A percentile compares a stretch with the other conserved stretches of the same genome.
Evolutionary conservation across 1,140 invertebrate species (phyloP).

Genomic region (Ptiloglossa arizonensis): DNA sequence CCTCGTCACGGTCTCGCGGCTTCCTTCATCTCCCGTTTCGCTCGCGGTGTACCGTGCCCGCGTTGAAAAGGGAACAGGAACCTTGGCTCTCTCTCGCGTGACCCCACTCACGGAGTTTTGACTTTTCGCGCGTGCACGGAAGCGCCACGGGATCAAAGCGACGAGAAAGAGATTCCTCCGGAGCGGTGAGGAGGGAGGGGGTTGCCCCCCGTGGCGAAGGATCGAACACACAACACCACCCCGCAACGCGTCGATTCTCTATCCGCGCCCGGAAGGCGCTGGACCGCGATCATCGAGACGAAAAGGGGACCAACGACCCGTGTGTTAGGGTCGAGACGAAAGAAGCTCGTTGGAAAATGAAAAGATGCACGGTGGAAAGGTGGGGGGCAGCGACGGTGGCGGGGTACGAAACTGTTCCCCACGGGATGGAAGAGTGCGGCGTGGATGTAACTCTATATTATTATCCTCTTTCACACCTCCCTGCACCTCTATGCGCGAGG

Average conservation of each 20-base stretch:
- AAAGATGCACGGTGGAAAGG: too few species aligned
- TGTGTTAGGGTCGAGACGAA: background rate
- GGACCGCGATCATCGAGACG: too few species aligned
- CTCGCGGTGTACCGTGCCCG: too few species aligned
- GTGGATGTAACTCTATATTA: constrained; percentile 83
- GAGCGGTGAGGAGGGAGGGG: too few species aligned
- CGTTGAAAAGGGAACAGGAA: constrained; percentile 3
- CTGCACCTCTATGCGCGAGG: constrained; percentile 73
- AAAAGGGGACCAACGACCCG: constrained; percentile 8
- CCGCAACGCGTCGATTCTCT: background rate
- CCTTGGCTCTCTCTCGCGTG: constrained; percentile 10
- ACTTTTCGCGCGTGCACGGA: constrained; percentile 74
- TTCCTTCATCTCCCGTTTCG: constrained; percentile 47
- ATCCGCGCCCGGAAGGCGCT: constrained; percentile 56
- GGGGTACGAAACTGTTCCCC: constrained; percentile 73
- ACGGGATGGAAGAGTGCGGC: too few species aligned
- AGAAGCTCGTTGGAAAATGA: too few species aligned
- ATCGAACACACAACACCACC: background rate
- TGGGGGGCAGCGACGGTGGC: constrained; percentile 47
- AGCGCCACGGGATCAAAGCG: constrained; percentile 51
- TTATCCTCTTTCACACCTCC: constrained; percentile 82
- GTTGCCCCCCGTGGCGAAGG: constrained; percentile 61
- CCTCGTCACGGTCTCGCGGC: background rate
- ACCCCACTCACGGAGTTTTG: constrained; percentile 55
- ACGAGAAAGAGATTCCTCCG: constrained; percentile 17